phyloP scores from a whole-genome alignment of 2,113 vertebrate genomes.

The Carassius gibelio region DNA sequence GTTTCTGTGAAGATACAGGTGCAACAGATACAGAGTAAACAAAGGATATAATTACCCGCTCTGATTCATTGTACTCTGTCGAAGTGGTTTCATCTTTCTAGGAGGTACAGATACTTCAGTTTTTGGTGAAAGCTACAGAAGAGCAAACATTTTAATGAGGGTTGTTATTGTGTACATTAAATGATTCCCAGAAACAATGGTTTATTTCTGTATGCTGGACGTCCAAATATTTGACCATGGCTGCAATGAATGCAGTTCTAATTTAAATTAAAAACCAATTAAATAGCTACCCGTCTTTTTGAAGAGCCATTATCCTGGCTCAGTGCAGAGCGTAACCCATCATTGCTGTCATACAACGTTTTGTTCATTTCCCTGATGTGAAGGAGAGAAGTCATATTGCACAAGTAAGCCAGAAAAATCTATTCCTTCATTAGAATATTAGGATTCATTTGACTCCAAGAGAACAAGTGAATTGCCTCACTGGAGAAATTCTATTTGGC shows the following conservation, averaged over 20 bases:
- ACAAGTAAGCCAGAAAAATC: not conserved
- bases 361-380: constrained; percentile 71
- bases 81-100: constrained; percentile 64
- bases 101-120: constrained; percentile 62
- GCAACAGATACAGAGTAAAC: constrained; percentile 27
- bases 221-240: not conserved
- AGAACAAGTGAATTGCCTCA: constrained; percentile 50
- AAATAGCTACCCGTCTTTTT: constrained; percentile 62
- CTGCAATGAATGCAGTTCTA: not conserved
- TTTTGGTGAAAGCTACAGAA: constrained; percentile 66
- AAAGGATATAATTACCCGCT: constrained; percentile 59
- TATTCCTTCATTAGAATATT: not conserved
- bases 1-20: constrained; percentile 2
- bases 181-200: not conserved
- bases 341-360: constrained; percentile 76
- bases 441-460: not conserved
- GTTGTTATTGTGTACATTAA: not conserved
- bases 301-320: constrained; percentile 52
- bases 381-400: not conserved
- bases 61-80: constrained; percentile 69
- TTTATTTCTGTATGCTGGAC: not conserved
- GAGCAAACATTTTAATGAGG: constrained; percentile 1
- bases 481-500: constrained; percentile 71
- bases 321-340: constrained; percentile 66
- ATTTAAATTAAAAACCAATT: not conserved